Evolutionary conservation across 1,140 invertebrate species (phyloP), one percentile per base, ranked within the genome.

Genomic region (Bacillus rossius): DNA sequence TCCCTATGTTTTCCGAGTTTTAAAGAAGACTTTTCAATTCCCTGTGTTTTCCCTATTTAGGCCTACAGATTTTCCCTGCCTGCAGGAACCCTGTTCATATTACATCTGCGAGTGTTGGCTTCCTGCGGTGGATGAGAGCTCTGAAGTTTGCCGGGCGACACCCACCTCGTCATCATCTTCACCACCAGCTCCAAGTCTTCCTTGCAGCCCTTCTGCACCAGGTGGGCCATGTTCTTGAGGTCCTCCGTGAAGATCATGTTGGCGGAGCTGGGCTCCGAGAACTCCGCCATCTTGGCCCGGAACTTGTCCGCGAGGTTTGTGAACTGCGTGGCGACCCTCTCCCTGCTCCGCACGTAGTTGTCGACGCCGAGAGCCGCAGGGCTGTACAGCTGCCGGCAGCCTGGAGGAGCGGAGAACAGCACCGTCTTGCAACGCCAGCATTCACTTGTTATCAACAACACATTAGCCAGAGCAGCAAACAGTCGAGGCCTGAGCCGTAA

Each of bases 231-330:
- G 67, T 88, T 87, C 69, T 92, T 92, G 5, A 93, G 73, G 74
- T 93, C 91, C 74, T 92, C 89, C 7, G 88, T 91, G 65, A 92
- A 92, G 61, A 92, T 80, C 76, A 89, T 82, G 60, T 78, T 81
- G 47, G 81, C 76, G 0, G 79, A 68, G 14, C 73, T 67, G 8
- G 79, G 65, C 0, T 66, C 59, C 7, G 80, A 67, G 71, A 81
- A 84, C 41, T 84, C 79, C 14, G 59, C 67, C 86, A 91, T 89
- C 76, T 87, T 86, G 0, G 61, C 43, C 49, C 77, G 77, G 68
- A 90, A 91, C 49, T 83, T 82, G 16, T 85, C 80, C 16, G 71
- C 70, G 45, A 84, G 74, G 60, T 79, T 76, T 22, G 71, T 68
- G 71, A 84, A 83, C 57, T 84, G 85, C 57, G 75, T 73, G 42